Evolutionary conservation across 2,797 vertebrate species (phyloP).

Genomic region (Gymnoscopelus braueri): DNA sequence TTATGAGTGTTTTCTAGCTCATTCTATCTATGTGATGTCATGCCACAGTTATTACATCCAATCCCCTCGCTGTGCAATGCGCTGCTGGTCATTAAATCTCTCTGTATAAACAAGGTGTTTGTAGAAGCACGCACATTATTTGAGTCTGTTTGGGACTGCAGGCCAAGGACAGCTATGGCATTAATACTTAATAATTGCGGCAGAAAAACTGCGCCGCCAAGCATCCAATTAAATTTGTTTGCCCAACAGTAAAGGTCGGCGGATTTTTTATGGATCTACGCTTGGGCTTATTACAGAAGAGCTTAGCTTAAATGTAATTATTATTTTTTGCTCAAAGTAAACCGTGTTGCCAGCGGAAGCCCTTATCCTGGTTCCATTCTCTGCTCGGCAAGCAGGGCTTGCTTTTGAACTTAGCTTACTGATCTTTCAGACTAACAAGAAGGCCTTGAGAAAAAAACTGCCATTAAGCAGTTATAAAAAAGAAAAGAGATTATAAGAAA

Average conservation of each 20-base stretch:
- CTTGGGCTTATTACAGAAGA: conserved; percentile 34
- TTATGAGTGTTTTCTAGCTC: not conserved
- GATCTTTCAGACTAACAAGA: not conserved
- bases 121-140: not conserved
- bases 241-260: conserved; percentile 25
- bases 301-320: conserved; percentile 25
- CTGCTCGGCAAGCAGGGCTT: not conserved
- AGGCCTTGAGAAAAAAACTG: not conserved
- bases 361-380: conserved; percentile 14
- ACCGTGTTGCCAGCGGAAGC: conserved; percentile 26
- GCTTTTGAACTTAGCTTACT: not conserved
- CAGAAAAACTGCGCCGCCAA: conserved; percentile 7
- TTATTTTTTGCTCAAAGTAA: conserved; percentile 19
- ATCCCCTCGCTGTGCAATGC: too few relatives aligned
- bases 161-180: conserved; percentile 16
- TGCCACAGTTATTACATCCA: not conserved
- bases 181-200: conserved; percentile 21
- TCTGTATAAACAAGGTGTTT: conserved; percentile 15
- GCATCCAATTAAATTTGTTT: conserved; percentile 30
- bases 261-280: conserved; percentile 18
- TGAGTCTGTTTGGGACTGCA: not conserved
- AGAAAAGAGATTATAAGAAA: too few relatives aligned
- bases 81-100: not conserved
- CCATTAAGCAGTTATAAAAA: not conserved
- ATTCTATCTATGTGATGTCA: not conserved